phyloP scores from a whole-genome alignment of 2,113 vertebrate species.

The Hemicordylus capensis region DNA sequence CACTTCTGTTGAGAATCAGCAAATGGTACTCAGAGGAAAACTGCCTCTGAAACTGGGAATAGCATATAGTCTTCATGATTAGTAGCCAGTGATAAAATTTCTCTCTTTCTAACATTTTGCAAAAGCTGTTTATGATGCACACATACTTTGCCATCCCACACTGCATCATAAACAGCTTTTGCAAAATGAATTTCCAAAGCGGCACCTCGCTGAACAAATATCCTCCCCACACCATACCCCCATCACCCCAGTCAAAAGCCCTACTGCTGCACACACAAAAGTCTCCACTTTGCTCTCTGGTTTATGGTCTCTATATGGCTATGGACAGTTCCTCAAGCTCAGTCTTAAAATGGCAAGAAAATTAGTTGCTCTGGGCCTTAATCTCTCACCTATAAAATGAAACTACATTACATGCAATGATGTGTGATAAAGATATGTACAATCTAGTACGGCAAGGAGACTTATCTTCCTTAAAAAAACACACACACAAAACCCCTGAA shows the following conservation, averaged over 20 bases:
- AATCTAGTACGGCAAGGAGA: neutral
- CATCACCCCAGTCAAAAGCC: neutral
- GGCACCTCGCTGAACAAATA: neutral
- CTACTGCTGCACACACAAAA: neutral
- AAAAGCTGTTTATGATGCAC: no score
- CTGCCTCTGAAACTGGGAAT: no score
- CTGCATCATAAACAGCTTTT: neutral
- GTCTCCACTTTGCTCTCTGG: neutral
- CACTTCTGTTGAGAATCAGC: no score
- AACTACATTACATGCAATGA: neutral
- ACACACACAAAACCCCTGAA: neutral
- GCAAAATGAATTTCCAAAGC: neutral
- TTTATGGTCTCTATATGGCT: neutral
- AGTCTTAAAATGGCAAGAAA: neutral
- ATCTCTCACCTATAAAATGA: neutral
- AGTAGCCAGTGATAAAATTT: no score
- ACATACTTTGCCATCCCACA: no score
- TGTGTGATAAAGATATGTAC: neutral
- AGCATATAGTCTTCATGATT: no score
- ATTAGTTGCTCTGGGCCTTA: no score
- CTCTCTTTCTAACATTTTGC: no score
- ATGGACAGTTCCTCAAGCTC: no score
- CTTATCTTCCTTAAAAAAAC: no score
- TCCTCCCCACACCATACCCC: no score
- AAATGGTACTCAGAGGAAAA: no score